Evolutionary conservation across 2,888 invertebrate genomes (phyloP).

Genomic region (Acanthosepion esculentum): DNA sequence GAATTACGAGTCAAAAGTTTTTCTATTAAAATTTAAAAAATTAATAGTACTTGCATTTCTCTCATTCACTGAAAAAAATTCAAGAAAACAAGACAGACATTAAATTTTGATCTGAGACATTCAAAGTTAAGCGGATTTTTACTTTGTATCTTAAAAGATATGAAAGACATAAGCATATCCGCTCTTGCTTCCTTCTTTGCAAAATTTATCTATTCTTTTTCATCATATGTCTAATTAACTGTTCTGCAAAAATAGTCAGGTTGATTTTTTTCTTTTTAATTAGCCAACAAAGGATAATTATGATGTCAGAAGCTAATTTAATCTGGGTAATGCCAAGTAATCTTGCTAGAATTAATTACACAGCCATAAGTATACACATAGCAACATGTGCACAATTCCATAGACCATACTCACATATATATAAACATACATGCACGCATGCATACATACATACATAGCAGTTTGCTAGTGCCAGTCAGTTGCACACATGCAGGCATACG

Average conservation of each 20-base stretch:
- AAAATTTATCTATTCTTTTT: background rate
- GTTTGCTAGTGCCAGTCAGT: background rate
- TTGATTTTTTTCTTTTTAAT: background rate
- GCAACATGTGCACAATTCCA: background rate
- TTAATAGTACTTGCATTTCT: no score
- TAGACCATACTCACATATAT: background rate
- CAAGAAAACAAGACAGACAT: no score
- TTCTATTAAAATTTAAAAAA: no score
- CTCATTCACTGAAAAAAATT: no score
- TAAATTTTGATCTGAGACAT: no score
- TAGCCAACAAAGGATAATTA: background rate
- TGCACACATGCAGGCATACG: background rate
- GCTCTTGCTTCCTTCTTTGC: background rate
- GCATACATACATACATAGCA: background rate
- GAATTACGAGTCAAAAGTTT: no score
- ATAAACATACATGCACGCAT: background rate
- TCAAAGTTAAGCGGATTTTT: background rate
- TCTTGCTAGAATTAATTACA: background rate
- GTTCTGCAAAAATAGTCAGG: no score
- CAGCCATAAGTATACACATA: background rate
- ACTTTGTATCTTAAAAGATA: background rate
- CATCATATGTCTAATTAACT: background rate
- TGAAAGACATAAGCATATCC: background rate
- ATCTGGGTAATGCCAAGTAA: background rate
- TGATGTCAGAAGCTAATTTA: background rate